A percentile compares a stretch with the other conserved stretches of the same genome.
Evolutionary conservation across 37 sponge, comb jelly and placozoan genomes (phyloP).

Genomic region (Cladorhizidae sp.): DNA sequence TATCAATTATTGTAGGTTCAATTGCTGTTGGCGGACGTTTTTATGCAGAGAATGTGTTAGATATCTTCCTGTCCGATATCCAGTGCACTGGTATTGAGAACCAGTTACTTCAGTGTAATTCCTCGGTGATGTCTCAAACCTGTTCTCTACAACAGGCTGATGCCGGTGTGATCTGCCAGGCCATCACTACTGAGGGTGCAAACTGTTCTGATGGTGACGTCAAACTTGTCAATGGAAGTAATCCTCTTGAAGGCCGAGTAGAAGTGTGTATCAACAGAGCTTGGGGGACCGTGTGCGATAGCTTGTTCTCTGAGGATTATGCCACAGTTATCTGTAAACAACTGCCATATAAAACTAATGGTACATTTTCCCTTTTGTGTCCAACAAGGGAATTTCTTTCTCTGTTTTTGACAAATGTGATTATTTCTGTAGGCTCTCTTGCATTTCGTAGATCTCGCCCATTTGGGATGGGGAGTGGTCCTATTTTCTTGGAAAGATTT

Average conservation of each 20-base stretch:
- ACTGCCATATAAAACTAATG: conserved; percentile 8
- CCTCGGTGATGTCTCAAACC: neutral
- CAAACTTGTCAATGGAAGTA: conserved; percentile 29
- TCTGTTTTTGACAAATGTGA: too few species aligned
- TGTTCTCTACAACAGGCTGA: neutral
- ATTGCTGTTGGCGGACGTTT: conserved; percentile 6
- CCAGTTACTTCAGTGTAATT: neutral
- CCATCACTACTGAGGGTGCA: neutral
- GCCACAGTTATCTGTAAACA: conserved; percentile 62
- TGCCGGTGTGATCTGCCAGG: conserved; percentile 25
- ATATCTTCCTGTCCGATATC: neutral
- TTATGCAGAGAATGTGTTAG: neutral
- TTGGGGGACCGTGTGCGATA: conserved; percentile 65
- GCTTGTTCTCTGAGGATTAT: conserved; percentile 30
- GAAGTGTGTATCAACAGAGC: conserved; percentile 48
- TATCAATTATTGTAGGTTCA: conserved; percentile 19
- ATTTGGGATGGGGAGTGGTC: conserved; percentile 37
- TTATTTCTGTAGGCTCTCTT: conserved; percentile 8
- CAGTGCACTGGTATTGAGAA: conserved; percentile 17
- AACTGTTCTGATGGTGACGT: conserved; percentile 27
- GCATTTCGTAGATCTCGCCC: neutral
- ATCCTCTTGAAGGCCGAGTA: conserved; percentile 10
- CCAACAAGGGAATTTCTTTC: too few species aligned
- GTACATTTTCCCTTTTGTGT: neutral
- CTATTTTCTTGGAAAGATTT: conserved; percentile 29